Conservation (phyloP, 2,888 invertebrate species). For the Microctonus brassicae region DNA sequence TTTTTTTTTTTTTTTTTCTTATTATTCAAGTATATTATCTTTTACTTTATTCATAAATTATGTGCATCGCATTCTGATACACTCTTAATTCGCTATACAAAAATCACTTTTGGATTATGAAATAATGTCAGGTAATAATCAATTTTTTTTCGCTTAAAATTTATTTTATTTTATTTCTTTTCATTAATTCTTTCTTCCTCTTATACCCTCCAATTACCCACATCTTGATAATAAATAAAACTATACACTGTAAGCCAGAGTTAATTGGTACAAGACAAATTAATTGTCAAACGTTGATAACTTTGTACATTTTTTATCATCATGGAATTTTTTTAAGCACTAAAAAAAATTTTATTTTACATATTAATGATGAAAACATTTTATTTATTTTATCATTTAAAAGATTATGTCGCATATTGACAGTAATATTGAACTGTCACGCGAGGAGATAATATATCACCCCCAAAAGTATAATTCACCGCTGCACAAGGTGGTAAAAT, state of each 20-base stretch:
- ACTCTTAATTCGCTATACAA: conserved; percentile 16
- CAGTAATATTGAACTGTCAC: neutral
- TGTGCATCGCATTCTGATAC: neutral
- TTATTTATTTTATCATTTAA: neutral
- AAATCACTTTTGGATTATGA: conserved; percentile 26
- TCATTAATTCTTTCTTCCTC: neutral
- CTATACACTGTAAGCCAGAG: conserved; percentile 35
- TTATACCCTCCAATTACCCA: neutral
- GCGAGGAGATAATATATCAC: neutral
- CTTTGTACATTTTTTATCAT: neutral
- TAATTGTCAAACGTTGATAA: neutral
- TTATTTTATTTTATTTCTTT: too few species aligned
- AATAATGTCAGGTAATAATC: conserved; percentile 11
- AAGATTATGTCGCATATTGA: neutral
- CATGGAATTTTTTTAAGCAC: neutral
- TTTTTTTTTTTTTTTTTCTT: conserved; percentile 11
- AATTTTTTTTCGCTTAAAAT: neutral
- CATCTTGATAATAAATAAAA: conserved; percentile 44
- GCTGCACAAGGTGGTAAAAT: neutral
- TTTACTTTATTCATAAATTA: too few species aligned
- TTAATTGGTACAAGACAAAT: conserved; percentile 33
- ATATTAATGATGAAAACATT: neutral
- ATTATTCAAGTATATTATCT: neutral
- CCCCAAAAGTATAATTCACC: too few species aligned
- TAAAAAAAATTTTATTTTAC: too few species aligned